Conservation (phyloP, 2,888 invertebrate genomes). For the Spilosoma lubricipeda region DNA sequence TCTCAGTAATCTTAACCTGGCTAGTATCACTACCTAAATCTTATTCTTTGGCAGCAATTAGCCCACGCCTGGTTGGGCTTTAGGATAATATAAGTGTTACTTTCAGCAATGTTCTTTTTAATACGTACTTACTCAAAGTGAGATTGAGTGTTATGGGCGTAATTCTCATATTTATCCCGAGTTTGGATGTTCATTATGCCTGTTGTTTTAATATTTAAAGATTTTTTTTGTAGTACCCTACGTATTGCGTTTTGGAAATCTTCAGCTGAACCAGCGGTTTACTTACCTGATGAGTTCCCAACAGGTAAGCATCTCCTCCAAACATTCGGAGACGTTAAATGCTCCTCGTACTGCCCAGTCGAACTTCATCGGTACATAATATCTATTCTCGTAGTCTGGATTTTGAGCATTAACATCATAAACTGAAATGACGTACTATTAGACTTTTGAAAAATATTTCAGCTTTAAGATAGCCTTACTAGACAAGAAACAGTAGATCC, state of each 20-base stretch:
- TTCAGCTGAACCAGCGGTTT: not conserved
- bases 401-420: constrained; percentile 4
- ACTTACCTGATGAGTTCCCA: constrained; percentile 35
- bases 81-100: no score
- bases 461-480: no score
- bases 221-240: no score
- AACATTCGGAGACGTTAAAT: constrained; percentile 24
- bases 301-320: constrained; percentile 26
- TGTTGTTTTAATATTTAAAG: not conserved
- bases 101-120: not conserved
- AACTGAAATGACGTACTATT: not conserved
- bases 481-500: no score
- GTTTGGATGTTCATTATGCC: not conserved
- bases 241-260: not conserved
- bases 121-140: not conserved
- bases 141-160: not conserved
- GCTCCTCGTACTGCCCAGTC: constrained; percentile 16
- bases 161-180: not conserved
- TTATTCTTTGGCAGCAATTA: not conserved
- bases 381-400: constrained; percentile 7
- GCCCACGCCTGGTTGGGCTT: not conserved
- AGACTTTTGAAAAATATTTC: not conserved
- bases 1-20: not conserved
- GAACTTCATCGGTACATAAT: constrained; percentile 8
- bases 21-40: not conserved